Conservation (phyloP, 2,888 invertebrate species). For the Xanthia icteritia region DNA sequence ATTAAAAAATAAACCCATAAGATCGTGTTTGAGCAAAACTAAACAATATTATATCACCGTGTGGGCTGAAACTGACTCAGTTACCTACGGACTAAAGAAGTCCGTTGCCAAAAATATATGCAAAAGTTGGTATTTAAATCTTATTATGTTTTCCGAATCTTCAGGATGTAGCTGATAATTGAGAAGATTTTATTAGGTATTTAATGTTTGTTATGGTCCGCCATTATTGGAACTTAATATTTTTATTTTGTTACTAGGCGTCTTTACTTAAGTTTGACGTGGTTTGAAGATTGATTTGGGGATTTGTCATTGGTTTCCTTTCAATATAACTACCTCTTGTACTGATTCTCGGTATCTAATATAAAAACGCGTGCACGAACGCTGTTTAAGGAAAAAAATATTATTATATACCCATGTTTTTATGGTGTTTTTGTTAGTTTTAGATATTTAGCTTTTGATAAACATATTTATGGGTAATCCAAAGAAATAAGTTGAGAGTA, state of each 20-base stretch:
- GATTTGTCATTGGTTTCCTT: slow-evolving; percentile 28
- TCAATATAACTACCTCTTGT: too few species aligned
- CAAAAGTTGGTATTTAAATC: slow-evolving; percentile 81
- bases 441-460: neutral
- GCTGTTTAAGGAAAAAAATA: too few species aligned
- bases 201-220: slow-evolving; percentile 54
- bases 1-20: slow-evolving; percentile 39
- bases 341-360: too few species aligned
- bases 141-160: slow-evolving; percentile 70
- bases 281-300: slow-evolving; percentile 20
- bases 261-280: slow-evolving; percentile 40
- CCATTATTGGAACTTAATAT: slow-evolving; percentile 65
- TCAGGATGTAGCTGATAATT: slow-evolving; percentile 69
- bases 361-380: too few species aligned
- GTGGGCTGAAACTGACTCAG: slow-evolving; percentile 78
- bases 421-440: neutral
- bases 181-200: slow-evolving; percentile 57
- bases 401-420: too few species aligned
- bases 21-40: slow-evolving; percentile 50
- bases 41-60: slow-evolving; percentile 70
- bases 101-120: slow-evolving; percentile 78
- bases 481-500: neutral
- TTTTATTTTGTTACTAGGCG: slow-evolving; percentile 62
- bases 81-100: slow-evolving; percentile 56
- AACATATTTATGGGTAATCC: neutral